phyloP scores from a whole-genome alignment of 2,888 invertebrate species.

The Ditylenchus weischeri region DNA sequence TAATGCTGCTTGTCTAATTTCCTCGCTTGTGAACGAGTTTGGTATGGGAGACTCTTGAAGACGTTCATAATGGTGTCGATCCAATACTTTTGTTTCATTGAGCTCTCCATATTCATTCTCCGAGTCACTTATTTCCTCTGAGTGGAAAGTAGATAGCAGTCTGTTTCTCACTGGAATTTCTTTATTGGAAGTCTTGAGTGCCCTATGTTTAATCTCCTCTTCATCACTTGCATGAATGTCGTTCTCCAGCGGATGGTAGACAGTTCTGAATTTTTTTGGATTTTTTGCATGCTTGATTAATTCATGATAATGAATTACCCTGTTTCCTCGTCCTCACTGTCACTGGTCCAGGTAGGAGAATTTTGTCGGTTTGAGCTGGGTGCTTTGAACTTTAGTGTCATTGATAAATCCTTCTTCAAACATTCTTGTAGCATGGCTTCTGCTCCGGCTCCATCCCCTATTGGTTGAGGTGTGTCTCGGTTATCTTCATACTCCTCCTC shows the following conservation, averaged over 20 bases:
- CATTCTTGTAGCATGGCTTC: conserved; percentile 9
- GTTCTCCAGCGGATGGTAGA: conserved; percentile 31
- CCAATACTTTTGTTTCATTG: conserved; percentile 35
- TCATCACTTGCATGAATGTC: conserved; percentile 16
- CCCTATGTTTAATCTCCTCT: not conserved
- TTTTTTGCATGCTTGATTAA: too few relatives aligned
- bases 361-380: not conserved
- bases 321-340: conserved; percentile 36
- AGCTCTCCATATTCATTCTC: conserved; percentile 24
- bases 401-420: not conserved
- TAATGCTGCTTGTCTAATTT: not conserved
- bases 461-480: conserved; percentile 35
- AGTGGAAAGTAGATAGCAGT: conserved; percentile 16
- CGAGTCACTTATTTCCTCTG: conserved; percentile 29
- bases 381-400: too few relatives aligned
- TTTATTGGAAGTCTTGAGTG: not conserved
- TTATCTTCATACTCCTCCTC: conserved; percentile 29
- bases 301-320: too few relatives aligned
- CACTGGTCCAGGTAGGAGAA: conserved; percentile 33
- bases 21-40: conserved; percentile 23
- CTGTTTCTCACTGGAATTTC: conserved; percentile 9
- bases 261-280: not conserved
- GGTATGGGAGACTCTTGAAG: conserved; percentile 51
- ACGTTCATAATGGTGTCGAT: conserved; percentile 48
- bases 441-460: conserved; percentile 27